Evolutionary conservation across 2,797 vertebrate species (phyloP).

Genomic region (Malurus splendens): DNA sequence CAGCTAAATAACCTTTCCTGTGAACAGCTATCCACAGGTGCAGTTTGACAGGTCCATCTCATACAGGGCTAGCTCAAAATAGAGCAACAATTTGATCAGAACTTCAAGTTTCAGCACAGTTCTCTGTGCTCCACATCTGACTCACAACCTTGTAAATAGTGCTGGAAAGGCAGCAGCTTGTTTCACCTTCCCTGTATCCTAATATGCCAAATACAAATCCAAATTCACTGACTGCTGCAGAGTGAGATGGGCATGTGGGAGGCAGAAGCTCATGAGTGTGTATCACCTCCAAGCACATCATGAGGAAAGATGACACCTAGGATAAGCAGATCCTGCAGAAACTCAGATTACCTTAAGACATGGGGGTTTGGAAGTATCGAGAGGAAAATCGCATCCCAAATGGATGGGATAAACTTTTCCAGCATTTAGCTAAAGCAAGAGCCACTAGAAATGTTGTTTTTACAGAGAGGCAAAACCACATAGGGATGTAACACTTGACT

Average conservation of each 20-base stretch:
- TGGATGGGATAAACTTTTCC: not conserved
- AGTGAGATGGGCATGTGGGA: fast-evolving
- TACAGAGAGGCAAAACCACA: not conserved
- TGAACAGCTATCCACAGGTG: not conserved
- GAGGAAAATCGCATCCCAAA: not conserved
- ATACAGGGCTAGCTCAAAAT: not conserved
- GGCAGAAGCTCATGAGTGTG: not conserved
- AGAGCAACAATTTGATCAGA: not conserved
- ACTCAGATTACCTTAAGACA: not conserved
- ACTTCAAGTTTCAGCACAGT: not conserved
- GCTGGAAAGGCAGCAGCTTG: not conserved
- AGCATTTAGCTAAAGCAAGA: not conserved
- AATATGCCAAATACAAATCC: not conserved
- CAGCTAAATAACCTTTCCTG: not conserved
- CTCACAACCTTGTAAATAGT: not conserved
- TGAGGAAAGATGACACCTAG: not conserved
- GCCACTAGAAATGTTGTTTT: not conserved
- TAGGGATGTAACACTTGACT: not conserved
- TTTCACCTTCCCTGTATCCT: not conserved
- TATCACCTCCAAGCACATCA: fast-evolving
- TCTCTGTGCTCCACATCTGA: not conserved
- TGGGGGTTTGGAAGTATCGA: not conserved
- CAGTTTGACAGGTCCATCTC: not conserved
- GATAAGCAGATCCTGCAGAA: not conserved
- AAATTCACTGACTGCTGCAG: not conserved